Base-by-base conservation (phyloP, 2,888 invertebrate genomes). In the Platycnemis pennipes region DNA sequence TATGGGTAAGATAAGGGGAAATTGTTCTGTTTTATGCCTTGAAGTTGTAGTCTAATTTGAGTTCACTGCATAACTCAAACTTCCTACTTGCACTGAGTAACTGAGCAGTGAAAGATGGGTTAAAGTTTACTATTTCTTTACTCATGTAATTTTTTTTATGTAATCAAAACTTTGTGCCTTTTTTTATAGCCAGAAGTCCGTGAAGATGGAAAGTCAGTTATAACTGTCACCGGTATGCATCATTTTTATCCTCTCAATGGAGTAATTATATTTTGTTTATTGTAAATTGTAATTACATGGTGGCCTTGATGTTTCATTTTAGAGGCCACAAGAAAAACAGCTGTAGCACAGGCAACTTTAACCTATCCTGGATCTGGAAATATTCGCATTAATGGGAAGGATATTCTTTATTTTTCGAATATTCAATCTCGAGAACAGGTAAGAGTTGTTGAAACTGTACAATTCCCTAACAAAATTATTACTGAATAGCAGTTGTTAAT, bases 281-380 rank as follows among this genome's bases (percentile, higher is more conserved):
- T 19, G 0, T 49, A 46, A 22, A 31, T 45, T n/a, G 1, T 4
- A 63, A 37, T 87, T 26, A 13, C 7, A 77, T 49, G 49, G 0
- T 49, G 49, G 69, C 19, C 31, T 42, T 94, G 31, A 85, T 53
- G 94, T 86, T 56, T 89, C 95, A 45, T 95, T 94, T 3, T 95
- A 96, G 95, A 94, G 37, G 95, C 95, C 87, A 89, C 94, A 94
- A 95, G 98, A 95, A 99, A 98, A 96, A 96, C 97, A 94, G 97
- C 98, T 0, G 97, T 97, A 95, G 99, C 98, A 1, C 97, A 97
- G 96, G 99, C 99, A 0, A 98, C 98, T n/a, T 96, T 99, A 16
- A 97, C 97, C 95, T 97, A 97, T 22, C 98, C 99, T 44, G 99
- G 99, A 26, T 98, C 98, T 94, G 99, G 99, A 2, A 97, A 98